These are phyloP conservation scores for Trachelus iudaicus DNA, from an alignment of 2,888 invertebrate species.

Conservation along the genomic window DNA sequence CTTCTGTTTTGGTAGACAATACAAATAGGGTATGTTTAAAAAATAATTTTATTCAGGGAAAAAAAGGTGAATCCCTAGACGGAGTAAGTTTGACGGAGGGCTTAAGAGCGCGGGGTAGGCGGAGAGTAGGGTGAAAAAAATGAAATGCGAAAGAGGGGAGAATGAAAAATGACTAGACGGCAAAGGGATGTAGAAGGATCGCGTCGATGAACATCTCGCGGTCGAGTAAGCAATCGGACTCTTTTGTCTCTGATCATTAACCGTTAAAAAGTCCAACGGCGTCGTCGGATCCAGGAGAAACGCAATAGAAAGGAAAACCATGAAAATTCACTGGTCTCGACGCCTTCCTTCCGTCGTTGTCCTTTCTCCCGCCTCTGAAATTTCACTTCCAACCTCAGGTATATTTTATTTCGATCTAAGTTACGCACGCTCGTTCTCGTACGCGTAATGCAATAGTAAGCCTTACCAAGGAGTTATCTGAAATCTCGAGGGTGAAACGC, in stretches of 20 bases:
- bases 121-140: background rate
- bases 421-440: background rate
- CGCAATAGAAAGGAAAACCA: background rate
- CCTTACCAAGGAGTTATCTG: slow-evolving; percentile 4
- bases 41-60: background rate
- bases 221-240: slow-evolving; percentile 27
- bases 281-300: background rate
- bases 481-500: slow-evolving; percentile 38
- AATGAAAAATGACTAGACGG: background rate
- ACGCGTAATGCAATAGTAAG: background rate
- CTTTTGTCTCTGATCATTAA: slow-evolving; percentile 31
- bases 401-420: background rate
- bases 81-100: background rate
- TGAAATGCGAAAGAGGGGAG: background rate
- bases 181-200: background rate
- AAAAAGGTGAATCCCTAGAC: background rate
- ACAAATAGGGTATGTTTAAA: background rate
- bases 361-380: background rate
- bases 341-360: background rate
- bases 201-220: slow-evolving; percentile 23
- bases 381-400: background rate
- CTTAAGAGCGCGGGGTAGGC: background rate
- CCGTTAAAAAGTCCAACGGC: slow-evolving; percentile 24
- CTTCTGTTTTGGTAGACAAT: background rate
- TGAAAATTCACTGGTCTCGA: background rate